phyloP scores from a whole-genome alignment of 2,888 invertebrate genomes.

The Synanthedon vespiformis region DNA sequence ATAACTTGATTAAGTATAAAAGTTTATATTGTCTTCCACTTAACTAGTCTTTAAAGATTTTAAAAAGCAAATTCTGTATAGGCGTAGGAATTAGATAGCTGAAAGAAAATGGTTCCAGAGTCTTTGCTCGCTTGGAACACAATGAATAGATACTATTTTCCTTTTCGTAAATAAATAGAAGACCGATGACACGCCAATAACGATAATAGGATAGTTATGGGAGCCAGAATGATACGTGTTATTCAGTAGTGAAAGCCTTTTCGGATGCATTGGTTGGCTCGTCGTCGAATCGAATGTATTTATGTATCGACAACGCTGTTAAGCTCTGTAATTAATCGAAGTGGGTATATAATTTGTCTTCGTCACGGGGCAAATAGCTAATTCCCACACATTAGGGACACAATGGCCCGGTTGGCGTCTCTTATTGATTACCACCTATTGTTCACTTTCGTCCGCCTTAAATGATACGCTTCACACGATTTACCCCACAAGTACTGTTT shows the following conservation, averaged over 20 bases:
- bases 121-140: too few relatives aligned
- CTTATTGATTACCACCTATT: conserved; percentile 66
- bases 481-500: conserved; percentile 14
- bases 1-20: too few relatives aligned
- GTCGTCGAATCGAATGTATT: conserved; percentile 4
- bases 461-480: conserved; percentile 59
- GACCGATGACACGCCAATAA: too few relatives aligned
- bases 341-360: conserved; percentile 63
- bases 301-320: conserved; percentile 48
- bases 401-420: conserved; percentile 50
- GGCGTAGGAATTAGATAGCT: too few relatives aligned
- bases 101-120: too few relatives aligned
- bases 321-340: conserved; percentile 65
- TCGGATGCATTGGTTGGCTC: background rate
- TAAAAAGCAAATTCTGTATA: too few relatives aligned
- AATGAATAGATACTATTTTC: too few relatives aligned
- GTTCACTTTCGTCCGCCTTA: conserved; percentile 53
- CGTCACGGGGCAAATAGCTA: conserved; percentile 66
- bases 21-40: too few relatives aligned
- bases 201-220: too few relatives aligned
- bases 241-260: background rate
- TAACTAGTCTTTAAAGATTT: too few relatives aligned
- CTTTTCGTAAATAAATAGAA: too few relatives aligned
- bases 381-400: conserved; percentile 65
- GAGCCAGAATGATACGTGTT: background rate